These are phyloP conservation scores for Dipodomys ordii DNA, from an alignment of 2,113 vertebrate species.

Conservation along the genomic window DNA sequence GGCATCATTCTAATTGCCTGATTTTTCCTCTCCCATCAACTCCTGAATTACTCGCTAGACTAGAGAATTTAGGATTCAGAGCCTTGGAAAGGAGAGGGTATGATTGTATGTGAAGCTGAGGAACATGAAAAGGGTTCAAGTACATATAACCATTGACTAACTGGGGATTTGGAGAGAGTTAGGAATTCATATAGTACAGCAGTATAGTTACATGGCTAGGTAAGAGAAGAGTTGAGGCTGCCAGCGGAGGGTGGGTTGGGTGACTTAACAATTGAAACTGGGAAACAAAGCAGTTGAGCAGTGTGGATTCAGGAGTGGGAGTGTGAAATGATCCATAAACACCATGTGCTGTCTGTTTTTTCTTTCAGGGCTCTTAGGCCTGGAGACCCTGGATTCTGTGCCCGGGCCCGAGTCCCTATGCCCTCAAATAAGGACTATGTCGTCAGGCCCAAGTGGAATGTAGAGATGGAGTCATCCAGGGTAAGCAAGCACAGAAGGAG, in stretches of 20 bases:
- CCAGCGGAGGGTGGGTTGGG: fast-evolving
- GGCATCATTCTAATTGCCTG: not conserved
- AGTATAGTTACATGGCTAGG: not conserved
- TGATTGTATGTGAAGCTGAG: not conserved
- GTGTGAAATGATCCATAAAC: not conserved
- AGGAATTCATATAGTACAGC: not conserved
- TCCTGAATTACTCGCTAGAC: not conserved
- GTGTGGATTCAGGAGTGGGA: no score
- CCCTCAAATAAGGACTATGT: slow-evolving; percentile 99
- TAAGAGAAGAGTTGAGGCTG: not conserved
- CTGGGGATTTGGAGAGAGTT: not conserved
- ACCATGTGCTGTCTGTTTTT: not conserved
- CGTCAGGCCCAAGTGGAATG: slow-evolving; percentile 98
- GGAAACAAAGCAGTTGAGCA: not conserved
- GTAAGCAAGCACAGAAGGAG: slow-evolving; percentile 86
- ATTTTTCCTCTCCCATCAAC: not conserved
- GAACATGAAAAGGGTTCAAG: not conserved
- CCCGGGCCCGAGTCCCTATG: slow-evolving; percentile 96
- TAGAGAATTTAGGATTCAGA: not conserved
- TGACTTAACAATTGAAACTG: no score
- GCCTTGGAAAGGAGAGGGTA: not conserved
- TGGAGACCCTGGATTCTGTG: slow-evolving; percentile 98
- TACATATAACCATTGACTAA: not conserved
- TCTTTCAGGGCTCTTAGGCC: slow-evolving; percentile 93
- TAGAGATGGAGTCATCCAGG: slow-evolving; percentile 95